Base-by-base conservation (phyloP, 1,140 invertebrate genomes). In the Zaprionus tsacasi region DNA sequence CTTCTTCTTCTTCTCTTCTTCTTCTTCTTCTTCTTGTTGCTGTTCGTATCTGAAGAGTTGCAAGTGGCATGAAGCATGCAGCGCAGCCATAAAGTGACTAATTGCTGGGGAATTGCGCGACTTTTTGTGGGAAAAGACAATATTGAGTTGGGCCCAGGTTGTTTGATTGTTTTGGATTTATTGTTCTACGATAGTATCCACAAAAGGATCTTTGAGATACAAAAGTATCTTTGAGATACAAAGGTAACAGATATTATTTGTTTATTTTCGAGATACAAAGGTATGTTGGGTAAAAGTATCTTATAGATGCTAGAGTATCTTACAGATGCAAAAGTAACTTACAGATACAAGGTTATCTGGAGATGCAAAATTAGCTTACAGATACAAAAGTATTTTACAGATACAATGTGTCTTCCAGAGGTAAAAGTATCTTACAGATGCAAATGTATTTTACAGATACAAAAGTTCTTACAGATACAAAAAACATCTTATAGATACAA, bases 61-160 rank as follows among this genome's bases (percentile, higher is more conserved):
- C 25, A 56, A 67, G 60, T 70, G 71, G 50, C 76, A 73, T 72
- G 76, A 38, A 58, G 30, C 36, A 30, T 27, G 36, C 52, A 50
- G 59, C 45, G 30, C 33, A 43, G 12, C 70, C 52, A 74, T 74
- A 74, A 69, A 74, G 40, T 74, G 67, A 75, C 72, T 75, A 70
- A 75, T 75, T 75, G 72, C 64, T 6, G 17, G 15, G 35, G 36
- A 8, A 61, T 56, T 50, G 52, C 48, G 54, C 45, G 35, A 57
- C 25, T 48, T 67, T 17, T 21, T 45, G 40, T 70, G 72, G 45
- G 72, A 75, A 75, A 75, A 52, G 59, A 63, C 45, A 75, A 75
- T 75, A 75, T 75, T 75, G 63, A 27, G 33, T 25, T 25, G 45
- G 17, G 17, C 0, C 45, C 45, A 50, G 45, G 11, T 5, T 11